Base-by-base conservation (phyloP, 2,113 vertebrate species). In the Heterotis niloticus region DNA sequence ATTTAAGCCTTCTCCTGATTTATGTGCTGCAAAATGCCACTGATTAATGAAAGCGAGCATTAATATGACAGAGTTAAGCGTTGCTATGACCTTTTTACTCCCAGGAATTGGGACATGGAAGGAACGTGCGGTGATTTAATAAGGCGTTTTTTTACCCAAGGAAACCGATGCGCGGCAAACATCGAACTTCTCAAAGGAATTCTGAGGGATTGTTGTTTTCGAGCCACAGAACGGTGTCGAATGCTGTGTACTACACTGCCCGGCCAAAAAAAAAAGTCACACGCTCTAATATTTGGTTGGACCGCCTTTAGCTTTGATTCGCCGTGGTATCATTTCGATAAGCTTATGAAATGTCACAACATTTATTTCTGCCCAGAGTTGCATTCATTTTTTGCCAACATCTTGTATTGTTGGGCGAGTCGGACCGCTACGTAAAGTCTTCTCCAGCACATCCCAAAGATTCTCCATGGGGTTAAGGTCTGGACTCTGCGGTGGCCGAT, bases 201-300 rank as follows among this genome's bases (percentile, higher is more conserved):
- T 83, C 79, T 80, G 83, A 81, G 76, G 71, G 80, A 74, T 56
- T 87, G 82, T 86, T 83, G 75, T 83, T 88, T 44, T 56, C 69
- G 82, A 77, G 82, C 29, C 59, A 59, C 16, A 10, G 52, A 24
- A 68, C 28, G 26, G 28, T 23, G 52, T 74, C 23, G 26, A 74
- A 59, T 74, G 16, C 52, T 20, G 5, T 74, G 7, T 74, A 74
- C 56, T 74, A n/a, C n/a, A n/a, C n/a, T n/a, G n/a, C n/a, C n/a
- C n/a, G n/a, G n/a, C n/a, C n/a, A n/a, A n/a, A n/a, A n/a, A n/a
- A n/a, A n/a, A n/a, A n/a, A n/a, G n/a, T n/a, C n/a, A n/a, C n/a
- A n/a, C n/a, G n/a, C n/a, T n/a, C n/a, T n/a, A n/a, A n/a, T n/a
- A n/a, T n/a, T n/a, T n/a, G n/a, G n/a, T n/a, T n/a, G n/a, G n/a